Percentiles rank a stretch among this genome's conserved stretches.
Evolutionary conservation across 2,113 vertebrate genomes (phyloP).

Genomic region (Corydoras sp.): DNA sequence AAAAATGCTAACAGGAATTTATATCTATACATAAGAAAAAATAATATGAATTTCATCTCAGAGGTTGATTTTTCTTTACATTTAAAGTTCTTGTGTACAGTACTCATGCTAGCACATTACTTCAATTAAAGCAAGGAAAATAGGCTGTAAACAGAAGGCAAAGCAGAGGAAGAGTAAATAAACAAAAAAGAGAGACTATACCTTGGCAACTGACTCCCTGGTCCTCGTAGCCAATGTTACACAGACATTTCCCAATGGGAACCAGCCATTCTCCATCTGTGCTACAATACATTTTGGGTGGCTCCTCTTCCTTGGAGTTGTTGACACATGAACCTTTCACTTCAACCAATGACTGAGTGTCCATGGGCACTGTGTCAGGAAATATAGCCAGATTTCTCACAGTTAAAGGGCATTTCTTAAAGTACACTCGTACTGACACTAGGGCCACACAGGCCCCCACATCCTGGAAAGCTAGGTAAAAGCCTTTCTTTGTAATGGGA

Average conservation of each 20-base stretch:
- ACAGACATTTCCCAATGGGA: slow-evolving; percentile 95
- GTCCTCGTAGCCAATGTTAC: slow-evolving; percentile 89
- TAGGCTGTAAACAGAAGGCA: slow-evolving; percentile 38
- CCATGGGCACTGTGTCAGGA: slow-evolving; percentile 92
- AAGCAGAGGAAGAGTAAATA: slow-evolving; percentile 22
- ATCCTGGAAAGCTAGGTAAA: slow-evolving; percentile 93
- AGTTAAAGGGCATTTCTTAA: slow-evolving; percentile 93
- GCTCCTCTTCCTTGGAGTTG: slow-evolving; percentile 93
- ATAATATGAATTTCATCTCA: slow-evolving; percentile 27
- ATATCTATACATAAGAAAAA: background rate
- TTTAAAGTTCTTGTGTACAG: slow-evolving; percentile 27
- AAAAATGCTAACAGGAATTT: too few species aligned
- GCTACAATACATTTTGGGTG: slow-evolving; percentile 97
- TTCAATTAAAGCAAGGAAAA: slow-evolving; percentile 37
- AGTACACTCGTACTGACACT: slow-evolving; percentile 84
- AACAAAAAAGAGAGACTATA: slow-evolving; percentile 58
- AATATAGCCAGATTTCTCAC: slow-evolving; percentile 93
- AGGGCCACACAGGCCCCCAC: slow-evolving; percentile 71
- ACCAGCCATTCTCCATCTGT: slow-evolving; percentile 98
- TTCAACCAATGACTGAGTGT: slow-evolving; percentile 95
- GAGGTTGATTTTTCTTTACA: slow-evolving; percentile 18
- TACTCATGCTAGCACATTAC: slow-evolving; percentile 33
- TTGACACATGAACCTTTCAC: slow-evolving; percentile 94
- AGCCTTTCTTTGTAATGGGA: slow-evolving; percentile 86
- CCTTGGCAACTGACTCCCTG: slow-evolving; percentile 87